Base-by-base conservation (phyloP, 1,140 invertebrate genomes). In the Neodiprion pinetum region DNA sequence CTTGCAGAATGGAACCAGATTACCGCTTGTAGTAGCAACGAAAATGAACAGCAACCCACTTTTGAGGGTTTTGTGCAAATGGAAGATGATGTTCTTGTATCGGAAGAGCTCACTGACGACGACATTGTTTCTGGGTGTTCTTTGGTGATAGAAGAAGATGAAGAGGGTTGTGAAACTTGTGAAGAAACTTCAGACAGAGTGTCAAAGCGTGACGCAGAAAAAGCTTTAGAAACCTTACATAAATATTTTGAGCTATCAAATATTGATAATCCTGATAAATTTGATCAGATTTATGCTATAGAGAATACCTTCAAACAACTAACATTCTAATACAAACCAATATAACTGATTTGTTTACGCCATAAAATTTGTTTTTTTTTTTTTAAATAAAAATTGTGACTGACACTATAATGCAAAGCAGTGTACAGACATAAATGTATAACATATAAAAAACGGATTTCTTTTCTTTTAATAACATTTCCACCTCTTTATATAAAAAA, bases 1-100 rank as follows among this genome's bases (percentile, higher is more conserved):
- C 67, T 61, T 69, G 75, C 71, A 48, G 77, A 76, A 78, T 79
- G 75, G 74, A 67, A 49, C 65, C 70, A 75, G 67, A 70, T 77
- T 70, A 50, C 72, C 53, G 9, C 71, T 70, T 40, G 61, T 65
- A 68, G 73, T 72, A 73, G 12, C 48, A 14, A 10, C n/a, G 50
- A 11, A 11, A 66, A 66, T 73, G 48, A 47, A 40, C 21, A 71
- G 71, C 67, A 48, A 67, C 72, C 75, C 61, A 72, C 61, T 47
- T 77, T 77, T 67, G 68, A 78, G 69, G 74, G 75, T 65, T 78
- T 76, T 65, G 49, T 72, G 53, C 53, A 71, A 23, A 71, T 78
- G 70, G 74, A 78, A 66, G 61, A 76, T 72, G 70, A 76, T 53
- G 71, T 78, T 21, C 23, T 65, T 67, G 71, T 71, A 48, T 47